A percentile compares a stretch with the other conserved stretches of the same genome.
phyloP scores from a whole-genome alignment of 1,140 invertebrate species.

The Dendrolimus kikuchii region DNA sequence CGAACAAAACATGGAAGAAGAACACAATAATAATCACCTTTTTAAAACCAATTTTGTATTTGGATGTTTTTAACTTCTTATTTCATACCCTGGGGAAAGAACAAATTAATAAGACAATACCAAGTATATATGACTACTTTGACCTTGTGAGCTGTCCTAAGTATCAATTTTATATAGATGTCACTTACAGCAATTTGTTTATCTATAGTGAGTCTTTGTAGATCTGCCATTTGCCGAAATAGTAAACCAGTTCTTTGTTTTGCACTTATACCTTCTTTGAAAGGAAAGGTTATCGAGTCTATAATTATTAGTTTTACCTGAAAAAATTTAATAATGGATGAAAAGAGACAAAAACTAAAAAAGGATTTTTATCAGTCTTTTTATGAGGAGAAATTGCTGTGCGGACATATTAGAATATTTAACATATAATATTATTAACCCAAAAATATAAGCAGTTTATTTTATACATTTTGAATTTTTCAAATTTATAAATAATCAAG shows the following conservation, averaged over 20 bases:
- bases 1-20: too few relatives aligned
- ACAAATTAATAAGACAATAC: too few relatives aligned
- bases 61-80: too few relatives aligned
- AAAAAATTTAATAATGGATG: slow-evolving; percentile 13
- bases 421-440: slow-evolving; percentile 11
- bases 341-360: not conserved
- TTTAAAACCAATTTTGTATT: too few relatives aligned
- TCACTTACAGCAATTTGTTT: slow-evolving; percentile 57
- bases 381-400: too few relatives aligned
- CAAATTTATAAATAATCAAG: slow-evolving; percentile 1
- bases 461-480: slow-evolving; percentile 1
- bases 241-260: slow-evolving; percentile 57
- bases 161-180: too few relatives aligned
- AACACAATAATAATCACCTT: too few relatives aligned
- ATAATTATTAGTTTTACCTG: slow-evolving; percentile 62
- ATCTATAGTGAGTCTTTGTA: slow-evolving; percentile 47
- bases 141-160: too few relatives aligned
- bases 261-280: slow-evolving; percentile 53
- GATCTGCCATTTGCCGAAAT: slow-evolving; percentile 52
- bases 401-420: not conserved
- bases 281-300: slow-evolving; percentile 63
- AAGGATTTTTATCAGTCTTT: not conserved
- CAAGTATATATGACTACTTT: too few relatives aligned
- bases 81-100: too few relatives aligned
- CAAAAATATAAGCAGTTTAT: too few relatives aligned